phyloP scores from a whole-genome alignment of 1,140 invertebrate species.

The Lethrus apterus region DNA sequence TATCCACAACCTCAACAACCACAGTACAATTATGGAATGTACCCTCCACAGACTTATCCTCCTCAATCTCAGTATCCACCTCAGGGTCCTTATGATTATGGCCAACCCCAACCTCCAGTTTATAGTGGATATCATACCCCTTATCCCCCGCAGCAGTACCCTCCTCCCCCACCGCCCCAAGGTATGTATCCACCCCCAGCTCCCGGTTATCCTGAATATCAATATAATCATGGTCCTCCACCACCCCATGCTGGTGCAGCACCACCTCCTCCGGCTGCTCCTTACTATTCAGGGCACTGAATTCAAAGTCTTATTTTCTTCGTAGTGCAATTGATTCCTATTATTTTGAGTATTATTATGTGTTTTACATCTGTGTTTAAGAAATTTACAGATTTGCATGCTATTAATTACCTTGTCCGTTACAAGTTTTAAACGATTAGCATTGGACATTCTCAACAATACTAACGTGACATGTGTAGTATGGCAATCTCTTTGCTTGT shows the following conservation, averaged over 20 bases:
- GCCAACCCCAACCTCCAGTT: constrained; percentile 39
- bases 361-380: neutral
- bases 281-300: constrained; percentile 11
- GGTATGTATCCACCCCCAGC: constrained; percentile 27
- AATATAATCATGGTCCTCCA: constrained; percentile 21
- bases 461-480: constrained; percentile 9
- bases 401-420: constrained; percentile 9
- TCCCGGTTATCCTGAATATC: constrained; percentile 27
- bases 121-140: constrained; percentile 38
- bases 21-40: constrained; percentile 32
- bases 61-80: constrained; percentile 31
- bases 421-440: neutral
- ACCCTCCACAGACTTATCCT: constrained; percentile 26
- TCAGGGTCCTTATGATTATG: constrained; percentile 26
- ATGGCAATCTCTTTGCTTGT: constrained; percentile 11
- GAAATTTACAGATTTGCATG: constrained; percentile 4
- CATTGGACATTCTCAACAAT: constrained; percentile 1
- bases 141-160: constrained; percentile 47
- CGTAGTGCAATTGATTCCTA: constrained; percentile 8
- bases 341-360: constrained; percentile 9
- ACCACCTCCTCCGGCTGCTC: constrained; percentile 8
- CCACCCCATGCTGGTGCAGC: neutral
- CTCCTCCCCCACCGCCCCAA: constrained; percentile 41
- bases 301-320: constrained; percentile 4
- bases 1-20: constrained; percentile 28